Base-by-base conservation (phyloP, 2,113 vertebrate genomes). In the Malurus elegans region DNA sequence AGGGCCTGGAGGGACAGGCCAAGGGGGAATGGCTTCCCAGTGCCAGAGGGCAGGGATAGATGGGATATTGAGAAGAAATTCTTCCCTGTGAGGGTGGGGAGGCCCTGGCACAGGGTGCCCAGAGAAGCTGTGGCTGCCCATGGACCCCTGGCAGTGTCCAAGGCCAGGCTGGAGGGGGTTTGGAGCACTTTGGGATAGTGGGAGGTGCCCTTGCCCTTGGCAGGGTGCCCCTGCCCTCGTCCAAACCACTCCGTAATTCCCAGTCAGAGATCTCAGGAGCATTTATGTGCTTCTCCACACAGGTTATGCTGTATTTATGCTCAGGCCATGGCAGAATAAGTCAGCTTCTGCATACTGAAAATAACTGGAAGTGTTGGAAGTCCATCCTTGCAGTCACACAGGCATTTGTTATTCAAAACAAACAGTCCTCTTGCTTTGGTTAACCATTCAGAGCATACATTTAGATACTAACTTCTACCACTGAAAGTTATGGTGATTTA, bases 111-210 rank as follows among this genome's bases (percentile, higher is more conserved):
- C 36, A 73, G 60, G 60, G 12, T 58, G 51, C 28, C 23, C 76
- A 66, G 51, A 73, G 67, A 0, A 66, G 67, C 76, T 66, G 67
- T 17, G 51, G 44, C 58, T 73, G 60, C 8, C 67, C 67, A 60
- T 64, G 58, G 28, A 66, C 44, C 26, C 44, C 76, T 66, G 44
- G 50, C 0, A 80, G 36, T 45, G 60, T 1, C 36, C 67, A 51
- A 24, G 36, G 36, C 31, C 66, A 42, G 25, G 17, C 0, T 50
- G 42, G 40, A 5, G 0, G 0, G 34, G 25, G 16, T 4, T 62
- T 11, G 34, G 48, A 56, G 16, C 13, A 40, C 0, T 10, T 17
- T 88, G 48, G 65, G 24, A 5, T 0, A 12, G 48, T 7, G 50
- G 8, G 7, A 79, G 13, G 20, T 64, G 34, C 40, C n/a, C 29